Evolutionary conservation across 2,888 invertebrate genomes (phyloP).

Genomic region (Ganaspis brasiliensis): DNA sequence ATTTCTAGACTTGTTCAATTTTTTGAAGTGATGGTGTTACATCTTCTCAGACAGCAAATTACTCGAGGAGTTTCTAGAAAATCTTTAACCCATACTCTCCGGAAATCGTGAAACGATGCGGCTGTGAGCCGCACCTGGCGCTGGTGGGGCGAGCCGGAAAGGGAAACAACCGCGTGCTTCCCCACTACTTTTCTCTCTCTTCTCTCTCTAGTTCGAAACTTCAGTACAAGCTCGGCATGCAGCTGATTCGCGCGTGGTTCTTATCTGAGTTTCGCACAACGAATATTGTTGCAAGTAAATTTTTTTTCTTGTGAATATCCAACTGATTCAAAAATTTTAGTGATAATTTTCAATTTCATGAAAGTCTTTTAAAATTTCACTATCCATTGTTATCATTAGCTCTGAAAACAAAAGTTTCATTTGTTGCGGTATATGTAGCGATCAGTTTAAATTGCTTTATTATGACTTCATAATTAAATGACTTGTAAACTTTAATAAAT

Average conservation of each 20-base stretch:
- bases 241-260: slow-evolving; percentile 68
- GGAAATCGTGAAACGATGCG: too few species aligned
- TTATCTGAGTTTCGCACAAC: slow-evolving; percentile 49
- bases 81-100: too few species aligned
- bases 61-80: too few species aligned
- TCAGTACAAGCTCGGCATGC: slow-evolving; percentile 75
- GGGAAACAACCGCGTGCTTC: slow-evolving; percentile 64
- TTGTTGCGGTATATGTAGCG: too few species aligned
- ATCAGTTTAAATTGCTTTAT: too few species aligned
- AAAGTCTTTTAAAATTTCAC: neutral
- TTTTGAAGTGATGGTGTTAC: too few species aligned
- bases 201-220: slow-evolving; percentile 50
- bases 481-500: too few species aligned
- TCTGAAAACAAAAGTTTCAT: too few species aligned
- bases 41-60: too few species aligned
- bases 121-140: slow-evolving; percentile 40
- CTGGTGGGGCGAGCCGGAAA: slow-evolving; percentile 49
- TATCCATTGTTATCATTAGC: neutral
- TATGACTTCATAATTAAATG: too few species aligned
- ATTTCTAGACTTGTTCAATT: too few species aligned
- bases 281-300: slow-evolving; percentile 23
- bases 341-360: neutral
- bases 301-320: slow-evolving; percentile 27
- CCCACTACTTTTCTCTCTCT: slow-evolving; percentile 56
- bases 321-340: neutral